Base-by-base conservation (phyloP, 2,888 invertebrate species). In the Melitaea athalia region DNA sequence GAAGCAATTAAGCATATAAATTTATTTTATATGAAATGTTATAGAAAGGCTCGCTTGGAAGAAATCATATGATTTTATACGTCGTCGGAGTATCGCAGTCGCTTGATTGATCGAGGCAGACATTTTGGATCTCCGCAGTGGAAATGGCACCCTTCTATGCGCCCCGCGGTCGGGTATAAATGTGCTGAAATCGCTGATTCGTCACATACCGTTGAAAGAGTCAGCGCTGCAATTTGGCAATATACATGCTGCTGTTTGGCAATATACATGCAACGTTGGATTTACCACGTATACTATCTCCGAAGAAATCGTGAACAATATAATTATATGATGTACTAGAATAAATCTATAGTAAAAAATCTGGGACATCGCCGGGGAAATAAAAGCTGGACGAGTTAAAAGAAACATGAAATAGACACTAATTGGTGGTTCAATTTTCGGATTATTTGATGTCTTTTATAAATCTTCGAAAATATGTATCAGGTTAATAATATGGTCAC, bases 41-140 rank as follows among this genome's bases (percentile, higher is more conserved):
- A 92, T 92, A 92, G 92, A 92, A 91, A 87, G 89, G 89, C 70
- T 87, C 87, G 84, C 87, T 88, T 85, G 92, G 92, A 92, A 88
- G 92, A 89, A 91, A 91, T 88, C 91, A 90, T 85, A 89, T 87
- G 88, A 89, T 91, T 87, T 87, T 85, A 86, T 89, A 85, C 85
- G 82, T 84, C 89, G 86, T 85, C 80, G 91, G 88, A 87, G 89
- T 86, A 80, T 80, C 79, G 86, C 86, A 79, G 85, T 82, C 82
- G 79, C 81, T 87, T 81, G 86, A 80, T 87, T 81, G 86, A 80
- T 80, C 75, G 83, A 81, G 82, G 84, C 80, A 75, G 81, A 68
- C 71, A 59, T 64, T 60, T 68, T 68, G 72, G 73, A 69, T 66
- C 70, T 70, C 72, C 70, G 70, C 70, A 53, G 52, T 64, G 72